Evolutionary conservation across 2,888 invertebrate genomes (phyloP), one percentile per base, ranked within the genome.

Genomic region (Tridacna gigas): DNA sequence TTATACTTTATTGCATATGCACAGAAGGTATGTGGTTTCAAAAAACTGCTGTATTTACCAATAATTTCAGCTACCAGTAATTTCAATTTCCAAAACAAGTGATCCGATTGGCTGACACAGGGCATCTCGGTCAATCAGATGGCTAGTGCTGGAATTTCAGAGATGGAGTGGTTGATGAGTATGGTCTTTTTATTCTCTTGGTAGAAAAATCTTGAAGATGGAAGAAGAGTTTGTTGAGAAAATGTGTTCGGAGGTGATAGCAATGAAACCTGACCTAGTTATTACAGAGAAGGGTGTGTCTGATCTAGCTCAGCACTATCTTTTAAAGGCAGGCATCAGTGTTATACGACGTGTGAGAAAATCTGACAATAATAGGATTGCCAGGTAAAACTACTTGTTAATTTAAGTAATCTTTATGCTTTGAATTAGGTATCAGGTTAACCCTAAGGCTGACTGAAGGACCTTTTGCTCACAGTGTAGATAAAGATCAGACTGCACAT

Each of bases 241-340:
- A 91, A 95, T 98, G 89, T 99, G 99, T 93, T 97, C 97, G 11
- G 98, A 99, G 74, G 97, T 99, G 83, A 98, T 99, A 91, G 97
- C 97, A 0, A 95, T 99, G 0, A 99, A 99, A 94, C 99, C 99
- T 0, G 99, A 99, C 95, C 95, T 99, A 0, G 97, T 99, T 18
- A 98, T 99, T 95, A 99, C 99, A 0, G 99, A 99, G 95, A 99
- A 99, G 95, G 99, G 99, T 22, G 97, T 99, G 25, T 99, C 99
- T 0, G 96, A 96, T 87, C 92, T 96, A 63, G 96, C 96, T 47
- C 96, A 96, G 86, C 96, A 96, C 89, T 96, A 94, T 92, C 92
- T 96, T 26, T 93, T 95, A 79, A 95, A 96, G 93, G 96, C 96
- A 69, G 96, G 96, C 71, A 96, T 96, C 84, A 96, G 96, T 47